Percentiles rank a stretch among this genome's conserved stretches.
phyloP scores from a whole-genome alignment of 1,140 invertebrate genomes.

The Brachionus asplanchnoidis region DNA sequence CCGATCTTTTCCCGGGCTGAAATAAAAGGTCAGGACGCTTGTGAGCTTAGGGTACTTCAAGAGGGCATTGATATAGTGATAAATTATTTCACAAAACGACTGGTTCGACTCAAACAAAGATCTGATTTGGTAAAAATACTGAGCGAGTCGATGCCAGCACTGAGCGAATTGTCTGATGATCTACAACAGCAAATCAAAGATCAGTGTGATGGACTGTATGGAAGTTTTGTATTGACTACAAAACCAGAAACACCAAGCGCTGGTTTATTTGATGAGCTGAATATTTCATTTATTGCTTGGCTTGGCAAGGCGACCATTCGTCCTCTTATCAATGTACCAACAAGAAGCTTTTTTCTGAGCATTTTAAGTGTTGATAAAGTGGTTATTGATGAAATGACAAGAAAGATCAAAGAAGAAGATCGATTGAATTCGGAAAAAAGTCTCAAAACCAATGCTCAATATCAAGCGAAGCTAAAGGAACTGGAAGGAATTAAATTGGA shows the following conservation, averaged over 20 bases:
- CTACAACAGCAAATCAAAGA: slow-evolving; percentile 19
- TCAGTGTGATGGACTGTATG: neutral
- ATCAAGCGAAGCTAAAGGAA: neutral
- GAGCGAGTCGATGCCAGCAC: slow-evolving; percentile 22
- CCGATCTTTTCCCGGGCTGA: slow-evolving; percentile 26
- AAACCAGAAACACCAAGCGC: neutral
- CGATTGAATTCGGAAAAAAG: slow-evolving; percentile 39
- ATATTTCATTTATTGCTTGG: slow-evolving; percentile 36
- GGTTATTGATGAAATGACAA: slow-evolving; percentile 2
- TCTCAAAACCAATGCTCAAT: slow-evolving; percentile 8
- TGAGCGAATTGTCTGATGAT: neutral
- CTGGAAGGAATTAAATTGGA: neutral
- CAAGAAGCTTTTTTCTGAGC: slow-evolving; percentile 19
- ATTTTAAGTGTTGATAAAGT: slow-evolving; percentile 6
- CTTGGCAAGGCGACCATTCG: neutral
- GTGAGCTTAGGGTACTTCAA: neutral
- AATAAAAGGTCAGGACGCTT: slow-evolving; percentile 15
- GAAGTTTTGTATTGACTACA: slow-evolving; percentile 35
- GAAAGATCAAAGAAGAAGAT: slow-evolving; percentile 34
- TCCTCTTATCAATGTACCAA: slow-evolving; percentile 32
- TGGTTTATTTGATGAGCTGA: neutral
- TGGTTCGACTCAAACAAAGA: neutral
- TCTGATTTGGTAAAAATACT: slow-evolving; percentile 22
- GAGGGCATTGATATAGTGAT: slow-evolving; percentile 29
- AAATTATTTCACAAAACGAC: slow-evolving; percentile 16